Evolutionary conservation across 2,888 invertebrate species (phyloP).

Genomic region (Suillia variegata): DNA sequence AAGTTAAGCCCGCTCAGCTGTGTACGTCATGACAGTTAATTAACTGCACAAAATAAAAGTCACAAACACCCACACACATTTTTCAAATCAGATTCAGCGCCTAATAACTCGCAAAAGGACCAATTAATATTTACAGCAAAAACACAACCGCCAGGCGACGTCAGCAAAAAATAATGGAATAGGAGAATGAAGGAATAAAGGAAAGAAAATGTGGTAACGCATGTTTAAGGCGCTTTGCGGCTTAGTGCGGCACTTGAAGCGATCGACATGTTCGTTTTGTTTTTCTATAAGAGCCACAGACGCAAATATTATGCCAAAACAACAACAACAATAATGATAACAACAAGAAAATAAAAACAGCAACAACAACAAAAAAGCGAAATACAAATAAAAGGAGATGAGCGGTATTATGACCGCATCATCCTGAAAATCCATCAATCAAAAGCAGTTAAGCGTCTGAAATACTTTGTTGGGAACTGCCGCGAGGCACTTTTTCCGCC

Average conservation of each 20-base stretch:
- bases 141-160: not conserved
- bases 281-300: too few species aligned
- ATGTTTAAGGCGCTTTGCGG: too few species aligned
- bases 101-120: not conserved
- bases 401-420: not conserved
- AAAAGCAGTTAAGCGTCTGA: not conserved
- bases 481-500: not conserved
- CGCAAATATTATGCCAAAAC: too few species aligned
- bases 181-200: not conserved
- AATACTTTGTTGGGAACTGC: not conserved
- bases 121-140: not conserved
- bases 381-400: too few species aligned
- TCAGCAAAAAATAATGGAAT: not conserved
- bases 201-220: not conserved
- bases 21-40: not conserved
- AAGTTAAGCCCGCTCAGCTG: too few species aligned
- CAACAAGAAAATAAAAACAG: not conserved
- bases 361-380: not conserved
- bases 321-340: not conserved
- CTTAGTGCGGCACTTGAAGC: not conserved
- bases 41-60: constrained; percentile 1
- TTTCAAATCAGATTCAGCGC: not conserved
- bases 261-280: not conserved
- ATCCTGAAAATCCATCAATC: not conserved
- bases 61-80: not conserved